Percentiles rank a stretch among this genome's conserved stretches.
phyloP scores from a whole-genome alignment of 2,113 vertebrate species.

The Onychorhynchus coronatus region DNA sequence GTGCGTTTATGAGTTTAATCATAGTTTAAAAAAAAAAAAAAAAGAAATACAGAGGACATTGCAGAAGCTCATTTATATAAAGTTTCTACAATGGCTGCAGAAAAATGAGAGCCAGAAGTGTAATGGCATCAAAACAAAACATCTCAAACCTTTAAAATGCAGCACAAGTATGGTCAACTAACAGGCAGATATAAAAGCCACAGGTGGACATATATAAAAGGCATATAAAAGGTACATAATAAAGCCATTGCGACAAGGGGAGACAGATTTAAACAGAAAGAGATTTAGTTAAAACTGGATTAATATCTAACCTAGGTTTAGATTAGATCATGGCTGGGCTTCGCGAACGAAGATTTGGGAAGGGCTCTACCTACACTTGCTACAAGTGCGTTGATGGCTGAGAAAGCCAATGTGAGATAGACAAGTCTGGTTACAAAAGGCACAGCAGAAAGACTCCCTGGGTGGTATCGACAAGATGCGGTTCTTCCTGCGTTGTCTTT shows the following conservation, averaged over 20 bases:
- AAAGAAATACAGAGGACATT: background rate
- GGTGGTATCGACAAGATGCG: too few relatives aligned
- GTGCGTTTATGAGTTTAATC: background rate
- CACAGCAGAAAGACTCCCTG: too few relatives aligned
- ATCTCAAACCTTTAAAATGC: background rate
- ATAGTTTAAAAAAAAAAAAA: background rate
- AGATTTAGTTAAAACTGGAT: background rate
- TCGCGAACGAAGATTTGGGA: too few relatives aligned
- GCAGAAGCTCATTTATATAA: background rate
- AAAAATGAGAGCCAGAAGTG: background rate
- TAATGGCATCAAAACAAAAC: background rate
- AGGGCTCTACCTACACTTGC: too few relatives aligned
- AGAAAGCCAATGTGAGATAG: too few relatives aligned
- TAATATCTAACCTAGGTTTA: background rate
- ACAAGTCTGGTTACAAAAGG: too few relatives aligned
- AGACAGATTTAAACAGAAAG: background rate
- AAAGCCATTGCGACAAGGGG: background rate
- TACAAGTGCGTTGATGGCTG: too few relatives aligned
- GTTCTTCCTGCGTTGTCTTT: too few relatives aligned
- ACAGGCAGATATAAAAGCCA: background rate
- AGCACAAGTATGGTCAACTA: background rate
- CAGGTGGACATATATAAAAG: background rate
- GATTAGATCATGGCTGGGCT: fast-evolving
- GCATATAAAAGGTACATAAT: background rate
- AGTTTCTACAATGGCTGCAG: background rate